Base-by-base conservation (phyloP, 2,797 vertebrate genomes). In the Microctenopoma lineatum region DNA sequence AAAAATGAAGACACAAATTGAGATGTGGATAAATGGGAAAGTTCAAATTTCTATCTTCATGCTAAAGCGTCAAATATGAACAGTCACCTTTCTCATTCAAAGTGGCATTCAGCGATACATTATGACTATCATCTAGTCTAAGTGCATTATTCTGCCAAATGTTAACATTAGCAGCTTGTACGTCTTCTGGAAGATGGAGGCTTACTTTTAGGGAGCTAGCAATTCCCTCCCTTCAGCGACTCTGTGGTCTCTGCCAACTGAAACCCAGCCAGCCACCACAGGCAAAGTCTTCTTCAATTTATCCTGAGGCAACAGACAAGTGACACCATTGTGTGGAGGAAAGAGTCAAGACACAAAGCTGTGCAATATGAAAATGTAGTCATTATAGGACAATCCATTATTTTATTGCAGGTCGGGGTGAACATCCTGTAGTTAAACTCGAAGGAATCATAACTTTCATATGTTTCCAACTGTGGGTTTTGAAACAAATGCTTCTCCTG, bases 251-350 rank as follows among this genome's bases (percentile, higher is more conserved):
- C 39, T 65, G 77, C 75, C 87, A 86, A 45, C 66, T 90, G 79
- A 84, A 65, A 27, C 50, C 52, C 82, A 86, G 90, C 89, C 89
- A 80, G 71, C 66, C 13, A 77, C 78, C 80, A 81, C 46, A 42
- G 67, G 72, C 84, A 58, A 66, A 39, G 57, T 82, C 86, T 27
- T 54, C 81, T 82, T 84, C 72, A 67, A 54, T 86, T 75, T 70
- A 87, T 89, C 85, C 81, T 82, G 86, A 79, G 79, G 84, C 77
- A 78, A 82, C 79, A 87, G 76, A 90, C 82, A 84, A 66, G 66
- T 77, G 84, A 87, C 72, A 82, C 83, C 81, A 87, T 81, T 89
- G 80, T 76, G 71, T 80, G 46, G 78, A 65, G 65, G 73, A 74
- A 84, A 56, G 82, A 84, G 58, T 62, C 67, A 59, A 79, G 62